phyloP scores from a whole-genome alignment of 2,888 invertebrate species.

The Dicyrtoma fusca region DNA sequence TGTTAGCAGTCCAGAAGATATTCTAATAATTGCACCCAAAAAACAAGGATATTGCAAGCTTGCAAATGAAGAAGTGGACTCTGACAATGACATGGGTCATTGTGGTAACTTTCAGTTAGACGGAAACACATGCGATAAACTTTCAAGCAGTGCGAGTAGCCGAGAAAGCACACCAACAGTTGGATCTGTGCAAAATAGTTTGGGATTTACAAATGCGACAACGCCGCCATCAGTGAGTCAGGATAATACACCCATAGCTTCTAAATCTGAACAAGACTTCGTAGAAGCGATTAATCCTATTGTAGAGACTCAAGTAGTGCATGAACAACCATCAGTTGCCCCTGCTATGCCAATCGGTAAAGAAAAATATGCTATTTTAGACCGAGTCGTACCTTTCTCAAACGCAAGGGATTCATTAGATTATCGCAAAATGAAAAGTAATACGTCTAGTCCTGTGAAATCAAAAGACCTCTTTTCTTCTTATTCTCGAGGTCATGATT shows the following conservation, averaged over 20 bases:
- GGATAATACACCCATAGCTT: too few species aligned
- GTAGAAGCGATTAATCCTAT: constrained; percentile 26
- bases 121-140: neutral
- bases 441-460: constrained; percentile 44
- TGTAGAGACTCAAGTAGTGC: neutral
- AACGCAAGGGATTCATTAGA: constrained; percentile 72
- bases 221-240: too few species aligned
- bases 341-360: constrained; percentile 4
- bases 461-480: constrained; percentile 51
- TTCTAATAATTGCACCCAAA: constrained; percentile 34
- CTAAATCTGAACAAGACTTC: too few species aligned
- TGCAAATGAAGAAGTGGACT: constrained; percentile 58
- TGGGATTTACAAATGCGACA: too few species aligned
- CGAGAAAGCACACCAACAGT: constrained; percentile 47
- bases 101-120: too few species aligned
- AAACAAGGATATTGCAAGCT: constrained; percentile 50
- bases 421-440: constrained; percentile 50
- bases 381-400: constrained; percentile 71
- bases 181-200: constrained; percentile 29
- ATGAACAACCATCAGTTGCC: neutral
- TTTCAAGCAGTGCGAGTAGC: constrained; percentile 28
- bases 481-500: constrained; percentile 20
- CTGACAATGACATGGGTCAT: constrained; percentile 8
- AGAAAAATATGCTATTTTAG: constrained; percentile 57
- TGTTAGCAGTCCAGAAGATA: constrained; percentile 53